Evolutionary conservation across 2,888 invertebrate species (phyloP).

Genomic region (Eulithis testata): DNA sequence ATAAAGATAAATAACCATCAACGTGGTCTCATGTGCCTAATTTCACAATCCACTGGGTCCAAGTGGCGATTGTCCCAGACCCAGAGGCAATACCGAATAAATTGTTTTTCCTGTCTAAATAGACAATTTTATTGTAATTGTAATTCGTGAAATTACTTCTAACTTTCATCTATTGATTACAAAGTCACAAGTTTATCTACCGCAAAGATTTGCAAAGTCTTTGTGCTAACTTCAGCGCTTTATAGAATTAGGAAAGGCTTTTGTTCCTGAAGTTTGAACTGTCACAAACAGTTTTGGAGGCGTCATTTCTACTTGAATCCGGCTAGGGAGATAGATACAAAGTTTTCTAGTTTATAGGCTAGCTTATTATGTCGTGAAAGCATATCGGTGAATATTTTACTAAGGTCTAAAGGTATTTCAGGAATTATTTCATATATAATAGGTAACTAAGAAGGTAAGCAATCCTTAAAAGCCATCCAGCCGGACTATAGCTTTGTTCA

Average conservation of each 20-base stretch:
- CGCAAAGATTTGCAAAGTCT: slow-evolving; percentile 13
- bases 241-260: slow-evolving; percentile 17
- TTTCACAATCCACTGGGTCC: slow-evolving; percentile 26
- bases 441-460: no score
- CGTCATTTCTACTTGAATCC: slow-evolving; percentile 10
- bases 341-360: slow-evolving; percentile 1
- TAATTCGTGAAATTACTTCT: slow-evolving; percentile 11
- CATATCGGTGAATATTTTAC: no score
- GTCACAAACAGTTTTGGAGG: slow-evolving; percentile 20
- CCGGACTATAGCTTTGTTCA: no score
- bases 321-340: slow-evolving; percentile 4
- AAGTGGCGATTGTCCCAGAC: slow-evolving; percentile 12
- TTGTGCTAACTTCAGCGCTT: slow-evolving; percentile 15
- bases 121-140: slow-evolving; percentile 12
- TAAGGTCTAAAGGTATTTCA: no score
- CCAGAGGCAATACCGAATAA: slow-evolving; percentile 17
- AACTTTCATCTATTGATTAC: slow-evolving; percentile 11
- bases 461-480: no score
- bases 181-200: slow-evolving; percentile 14
- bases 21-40: slow-evolving; percentile 26
- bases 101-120: slow-evolving; percentile 11
- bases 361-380: not conserved
- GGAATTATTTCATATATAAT: no score
- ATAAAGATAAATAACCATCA: slow-evolving; percentile 16
- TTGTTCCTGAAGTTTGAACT: slow-evolving; percentile 18